These are phyloP conservation scores for Leptobrachium ailaonicum DNA, from an alignment of 2,113 vertebrate species.

Conservation along the genomic window DNA sequence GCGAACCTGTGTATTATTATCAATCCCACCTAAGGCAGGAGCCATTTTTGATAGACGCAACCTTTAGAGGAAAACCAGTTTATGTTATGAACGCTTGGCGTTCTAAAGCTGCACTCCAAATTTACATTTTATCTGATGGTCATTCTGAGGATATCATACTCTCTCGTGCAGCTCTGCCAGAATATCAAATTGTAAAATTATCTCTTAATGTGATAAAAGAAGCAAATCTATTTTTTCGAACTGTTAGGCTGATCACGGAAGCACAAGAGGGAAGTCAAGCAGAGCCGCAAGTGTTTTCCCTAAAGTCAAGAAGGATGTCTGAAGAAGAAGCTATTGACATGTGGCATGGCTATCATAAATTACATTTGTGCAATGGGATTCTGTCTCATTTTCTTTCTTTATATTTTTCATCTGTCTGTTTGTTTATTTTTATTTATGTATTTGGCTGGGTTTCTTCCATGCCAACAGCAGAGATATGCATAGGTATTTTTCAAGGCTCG, in stretches of 20 bases:
- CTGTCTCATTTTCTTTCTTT: not conserved
- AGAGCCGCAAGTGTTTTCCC: conserved; percentile 7
- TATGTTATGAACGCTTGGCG: not conserved
- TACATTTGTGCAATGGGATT: conserved; percentile 34
- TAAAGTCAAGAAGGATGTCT: not conserved
- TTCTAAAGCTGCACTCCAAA: not conserved
- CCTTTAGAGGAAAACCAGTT: not conserved
- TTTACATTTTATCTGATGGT: conserved; percentile 5
- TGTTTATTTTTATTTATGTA: conserved; percentile 7
- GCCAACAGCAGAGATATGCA: not conserved
- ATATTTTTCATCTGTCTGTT: not conserved
- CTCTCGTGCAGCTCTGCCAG: not conserved
- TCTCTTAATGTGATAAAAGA: not conserved
- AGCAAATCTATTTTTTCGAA: conserved; percentile 2
- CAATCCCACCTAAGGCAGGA: not conserved
- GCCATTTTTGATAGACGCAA: not conserved
- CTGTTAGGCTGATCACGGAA: not conserved
- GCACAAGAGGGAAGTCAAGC: not conserved
- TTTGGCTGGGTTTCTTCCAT: conserved; percentile 1
- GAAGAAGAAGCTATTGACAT: not conserved
- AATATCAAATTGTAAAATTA: conserved; percentile 9
- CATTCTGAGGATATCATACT: not conserved
- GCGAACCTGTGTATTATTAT: not conserved
- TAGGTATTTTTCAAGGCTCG: no score
- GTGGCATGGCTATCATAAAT: conserved; percentile 28